Conservation (phyloP, 2,797 vertebrate species). For the Tolypeutes matacus region DNA sequence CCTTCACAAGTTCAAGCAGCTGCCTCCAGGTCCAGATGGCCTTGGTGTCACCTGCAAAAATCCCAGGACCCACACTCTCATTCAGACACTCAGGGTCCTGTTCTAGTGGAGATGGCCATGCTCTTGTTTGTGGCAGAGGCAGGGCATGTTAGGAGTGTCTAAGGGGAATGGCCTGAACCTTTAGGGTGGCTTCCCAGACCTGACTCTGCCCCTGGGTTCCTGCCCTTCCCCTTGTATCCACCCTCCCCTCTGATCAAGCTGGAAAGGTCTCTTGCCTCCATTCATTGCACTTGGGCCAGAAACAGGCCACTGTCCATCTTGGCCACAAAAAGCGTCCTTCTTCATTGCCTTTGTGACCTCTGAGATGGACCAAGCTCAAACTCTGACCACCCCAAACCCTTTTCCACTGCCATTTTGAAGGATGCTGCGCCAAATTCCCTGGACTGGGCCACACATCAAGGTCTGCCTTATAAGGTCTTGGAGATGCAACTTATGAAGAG, state of each 20-base stretch:
- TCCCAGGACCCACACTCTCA: not conserved
- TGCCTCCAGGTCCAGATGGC: too few relatives aligned
- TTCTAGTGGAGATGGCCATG: rapidly evolving
- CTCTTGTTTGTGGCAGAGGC: not conserved
- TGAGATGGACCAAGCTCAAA: not conserved
- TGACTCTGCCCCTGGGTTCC: not conserved
- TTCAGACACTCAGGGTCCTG: not conserved
- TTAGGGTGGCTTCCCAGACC: not conserved
- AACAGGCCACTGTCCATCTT: not conserved
- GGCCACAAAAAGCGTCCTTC: not conserved
- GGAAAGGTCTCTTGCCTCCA: too few relatives aligned
- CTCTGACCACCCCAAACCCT: not conserved
- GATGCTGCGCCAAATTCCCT: too few relatives aligned
- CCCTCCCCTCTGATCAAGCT: too few relatives aligned
- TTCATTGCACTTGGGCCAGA: not conserved
- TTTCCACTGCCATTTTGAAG: too few relatives aligned
- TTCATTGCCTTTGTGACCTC: not conserved
- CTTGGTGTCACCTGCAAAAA: too few relatives aligned
- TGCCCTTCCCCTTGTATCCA: too few relatives aligned
- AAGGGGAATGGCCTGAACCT: not conserved
- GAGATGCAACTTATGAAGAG: too few relatives aligned
- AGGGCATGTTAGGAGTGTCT: not conserved
- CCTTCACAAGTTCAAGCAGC: not conserved
- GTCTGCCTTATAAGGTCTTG: not conserved
- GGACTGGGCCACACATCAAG: too few relatives aligned